Conservation (phyloP, 2,113 vertebrate genomes). For the Glaucomys volans region DNA sequence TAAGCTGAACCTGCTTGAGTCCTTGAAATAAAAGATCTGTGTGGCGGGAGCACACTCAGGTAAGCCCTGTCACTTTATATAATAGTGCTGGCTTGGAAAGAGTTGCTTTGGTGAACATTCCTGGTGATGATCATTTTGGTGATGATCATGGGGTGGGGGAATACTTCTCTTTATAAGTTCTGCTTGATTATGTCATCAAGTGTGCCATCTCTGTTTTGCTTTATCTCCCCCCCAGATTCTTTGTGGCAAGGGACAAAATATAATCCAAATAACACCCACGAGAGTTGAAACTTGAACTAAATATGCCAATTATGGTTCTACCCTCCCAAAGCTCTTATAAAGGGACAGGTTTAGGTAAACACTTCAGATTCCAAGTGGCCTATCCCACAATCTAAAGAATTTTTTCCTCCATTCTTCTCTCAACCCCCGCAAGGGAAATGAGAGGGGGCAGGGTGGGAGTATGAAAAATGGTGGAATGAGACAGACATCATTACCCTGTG, state of each 20-base stretch:
- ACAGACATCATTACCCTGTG: too few relatives aligned
- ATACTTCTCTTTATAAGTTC: neutral
- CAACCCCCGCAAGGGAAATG: too few relatives aligned
- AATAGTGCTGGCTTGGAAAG: neutral
- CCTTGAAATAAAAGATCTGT: neutral
- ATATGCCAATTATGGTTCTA: neutral
- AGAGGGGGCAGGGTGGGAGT: too few relatives aligned
- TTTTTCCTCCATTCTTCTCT: too few relatives aligned
- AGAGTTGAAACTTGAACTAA: neutral
- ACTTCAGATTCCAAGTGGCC: neutral
- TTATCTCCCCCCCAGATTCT: neutral
- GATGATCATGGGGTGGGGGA: neutral
- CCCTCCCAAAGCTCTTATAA: neutral
- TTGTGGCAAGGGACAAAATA: neutral
- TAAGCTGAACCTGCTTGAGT: neutral
- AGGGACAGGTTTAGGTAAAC: neutral
- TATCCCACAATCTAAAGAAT: neutral
- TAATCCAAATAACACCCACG: neutral
- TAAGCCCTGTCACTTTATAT: neutral
- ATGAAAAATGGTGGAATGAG: too few relatives aligned
- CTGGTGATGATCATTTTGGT: neutral
- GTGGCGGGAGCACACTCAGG: too few relatives aligned
- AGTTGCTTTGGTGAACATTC: neutral
- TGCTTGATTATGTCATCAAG: neutral
- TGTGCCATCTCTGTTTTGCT: neutral